Evolutionary conservation across 2,888 invertebrate genomes (phyloP), one percentile per base, ranked within the genome.

Genomic region (Elegia similella): DNA sequence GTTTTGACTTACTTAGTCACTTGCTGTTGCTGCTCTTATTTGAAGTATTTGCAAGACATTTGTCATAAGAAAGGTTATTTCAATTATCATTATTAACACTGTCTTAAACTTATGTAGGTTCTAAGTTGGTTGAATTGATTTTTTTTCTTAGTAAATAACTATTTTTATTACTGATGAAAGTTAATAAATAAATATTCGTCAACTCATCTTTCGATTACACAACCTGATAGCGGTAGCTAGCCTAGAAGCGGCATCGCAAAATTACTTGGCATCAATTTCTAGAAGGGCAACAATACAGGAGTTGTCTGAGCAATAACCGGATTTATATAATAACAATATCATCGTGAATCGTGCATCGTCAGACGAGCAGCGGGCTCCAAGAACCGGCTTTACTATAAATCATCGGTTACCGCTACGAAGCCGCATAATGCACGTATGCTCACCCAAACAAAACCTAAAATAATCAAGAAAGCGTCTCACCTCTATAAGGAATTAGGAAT

Each of bases 401-500:
- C 66, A 67, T 70, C 70, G 59, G 63, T 65, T 66, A 64, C 59
- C 59, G 57, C 66, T 61, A 13, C 48, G 23, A 48, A 6, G 47
- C 46, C 54, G 38, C 48, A 56, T 46, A 57, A 48, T 52, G 50
- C 47, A 57, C 62, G 62, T 54, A 61, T 58, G 58, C 55, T 62
- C 58, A 62, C 53, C 61, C 62, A 69, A 75, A 77, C 70, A 77
- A 72, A 70, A 70, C 58, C 64, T 68, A 73, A 76, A 75, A 75
- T 75, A 77, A 76, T 73, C 69, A 70, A 75, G 67, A 69, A 70
- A 60, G 56, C 62, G 72, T 64, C 75, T 81, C 74, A 89, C 90
- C 84, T 88, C 86, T 86, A 82, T 76, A 79, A 81, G 64, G 78
- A 84, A 76, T 76, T 80, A 82, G 64, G 77, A 85, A 76, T 84